Evolutionary conservation across 64 coral and sea anemone genomes (phyloP), one percentile per base, ranked within the genome.

Genomic region (Pocillopora damicornis): DNA sequence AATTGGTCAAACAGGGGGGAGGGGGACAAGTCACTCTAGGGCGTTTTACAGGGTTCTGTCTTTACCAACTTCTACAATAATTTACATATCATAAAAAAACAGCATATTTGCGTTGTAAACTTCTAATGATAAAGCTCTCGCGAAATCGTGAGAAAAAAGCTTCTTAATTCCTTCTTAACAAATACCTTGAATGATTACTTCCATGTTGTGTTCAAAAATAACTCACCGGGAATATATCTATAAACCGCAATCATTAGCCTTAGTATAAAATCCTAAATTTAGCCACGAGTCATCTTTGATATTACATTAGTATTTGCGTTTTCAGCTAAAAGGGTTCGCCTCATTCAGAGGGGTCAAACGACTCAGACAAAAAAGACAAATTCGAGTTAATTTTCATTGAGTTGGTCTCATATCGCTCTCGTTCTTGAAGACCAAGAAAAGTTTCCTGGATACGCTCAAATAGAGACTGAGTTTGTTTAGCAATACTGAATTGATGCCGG

Each of bases 131-230:
- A 51, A 71, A 71, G 25, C 1, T 71, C 22, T 1, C 11, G 22
- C 6, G 5, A 71, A 71, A 71, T 10, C 25, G 25, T 25, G 11
- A 8, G 23, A 30, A 7, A 71, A 4, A 71, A 71, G n/a, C 25
- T 23, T 71, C 9, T 23, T 71, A 10, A 71, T 17, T 15, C 16
- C 16, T 13, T 15, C 61, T 63, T 17, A 71, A 63, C 79, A 36
- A 51, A 64, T 63, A 16, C 13, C 6, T 23, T 85, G 37, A 58
- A n/a, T 68, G 17, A 37, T 85, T 25, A 37, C n/a, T 25, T 65
- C 17, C 2, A 71, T 20, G 17, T 68, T 64, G 35, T 83, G 80
- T 85, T 85, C 80, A 85, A 85, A 85, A 85, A 85, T 85, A 85
- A 66, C 81, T n/a, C 42, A 11, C 9, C 15, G 4, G 81, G 37